Base-by-base conservation (phyloP, 2,113 vertebrate genomes). In the Cynopterus brachyotis region DNA sequence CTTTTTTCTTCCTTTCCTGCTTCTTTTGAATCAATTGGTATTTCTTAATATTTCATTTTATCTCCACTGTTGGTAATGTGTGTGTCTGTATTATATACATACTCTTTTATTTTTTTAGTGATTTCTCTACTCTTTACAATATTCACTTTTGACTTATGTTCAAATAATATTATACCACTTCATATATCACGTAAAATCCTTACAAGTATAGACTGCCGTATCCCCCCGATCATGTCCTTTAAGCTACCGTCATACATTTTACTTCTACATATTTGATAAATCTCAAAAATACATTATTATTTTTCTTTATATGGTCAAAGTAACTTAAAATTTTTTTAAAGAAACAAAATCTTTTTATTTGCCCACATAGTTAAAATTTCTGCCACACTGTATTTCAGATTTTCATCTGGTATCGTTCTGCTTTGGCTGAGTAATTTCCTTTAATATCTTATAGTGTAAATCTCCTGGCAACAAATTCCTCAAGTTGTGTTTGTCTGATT, bases 1-100 rank as follows among this genome's bases (percentile, higher is more conserved):
- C 16, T 81, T 70, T 87, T 89, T 53, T 75, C 19, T 62, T 55
- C 26, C 55, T 91, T 45, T 79, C 6, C 53, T 85, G 3, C 16
- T 94, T 94, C 72, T 84, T 91, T 90, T 75, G 5, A 94, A 89
- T 92, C 92, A 85, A 85, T 69, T 90, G 11, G 11, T 62, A 42
- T 16, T 45, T 89, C 79, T 89, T 72, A 87, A 50, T 81, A 59
- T 67, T 80, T 26, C n/a, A 60, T 89, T 96, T 82, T 90, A 76
- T 90, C 62, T 79, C 19, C 53, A 78, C 40, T 50, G 15, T 53
- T 62, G 12, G 12, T 37, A 22, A 57, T 37, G 47, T 47, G 12
- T 50, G 50, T 50, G 50, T 50, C 15, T 16, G 50, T 50, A 50
- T 16, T 50, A 16, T 50, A 50, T 50, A 50, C 15, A 50, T 47